Base-by-base conservation (phyloP, 2,888 invertebrate species). In the Lepetodrilus schrolli region DNA sequence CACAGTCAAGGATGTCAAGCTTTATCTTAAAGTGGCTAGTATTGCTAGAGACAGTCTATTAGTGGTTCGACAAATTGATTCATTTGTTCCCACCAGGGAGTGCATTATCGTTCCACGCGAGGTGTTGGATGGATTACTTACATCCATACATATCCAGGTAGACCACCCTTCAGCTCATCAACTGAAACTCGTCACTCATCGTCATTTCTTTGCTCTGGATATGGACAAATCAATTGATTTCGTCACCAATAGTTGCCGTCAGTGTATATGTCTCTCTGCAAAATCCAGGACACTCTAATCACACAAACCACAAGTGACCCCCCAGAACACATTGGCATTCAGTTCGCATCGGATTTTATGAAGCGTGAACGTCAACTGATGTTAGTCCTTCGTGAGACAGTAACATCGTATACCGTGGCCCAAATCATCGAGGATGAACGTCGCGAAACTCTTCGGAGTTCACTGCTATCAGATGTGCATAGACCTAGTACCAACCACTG, bases 1-100 rank as follows among this genome's bases (percentile, higher is more conserved):
- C 13, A 77, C 49, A 17, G 69, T 77, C 30, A 66, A 38, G 10
- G 73, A 78, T 34, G 73, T 77, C 30, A 78, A 78, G 69, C 48
- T 77, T 5, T 78, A 78, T 36, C 58, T 74, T 1, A 30, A 65
- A 8, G 70, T 70, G 1, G 66, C 49, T 26, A 70, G 73, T 13
- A 70, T 78, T 43, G 38, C 70, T 13, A 38, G 51, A 20, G 76
- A 74, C 58, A 76, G 78, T 20, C 49, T 74, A 13, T 69, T 78
- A 7, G 49, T 78, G n/a, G 75, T 73, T 2, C 37, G 36, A 21
- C 36, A 43, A 17, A n/a, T 17, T 10, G 69, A 70, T 34, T 69
- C 75, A 8, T 21, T 74, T 17, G 20, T 34, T 13, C 36, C 65
- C 0, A 17, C 49, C 10, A n/a, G 48, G 17, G 72, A 78, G 21